Percentiles rank a stretch among this genome's conserved stretches.
These are phyloP conservation scores for Sparus aurata DNA, from an alignment of 2,797 vertebrate species.

Conservation along the genomic window DNA sequence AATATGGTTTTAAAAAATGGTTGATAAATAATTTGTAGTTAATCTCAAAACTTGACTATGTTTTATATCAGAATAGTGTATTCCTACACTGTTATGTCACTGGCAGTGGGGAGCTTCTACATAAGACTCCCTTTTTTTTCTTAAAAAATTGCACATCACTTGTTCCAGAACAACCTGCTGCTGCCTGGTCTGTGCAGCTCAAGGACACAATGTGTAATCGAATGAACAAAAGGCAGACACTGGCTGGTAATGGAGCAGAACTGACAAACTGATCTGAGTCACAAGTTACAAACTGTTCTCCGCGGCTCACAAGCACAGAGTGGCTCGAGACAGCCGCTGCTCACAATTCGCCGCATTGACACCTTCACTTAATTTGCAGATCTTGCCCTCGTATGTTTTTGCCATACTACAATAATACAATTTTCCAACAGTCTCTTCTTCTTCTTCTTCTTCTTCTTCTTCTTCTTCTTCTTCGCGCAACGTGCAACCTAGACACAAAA, in stretches of 20 bases:
- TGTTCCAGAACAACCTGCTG: slow-evolving; percentile 20
- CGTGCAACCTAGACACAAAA: slow-evolving; percentile 5
- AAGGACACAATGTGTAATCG: slow-evolving; percentile 31
- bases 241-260: slow-evolving; percentile 37
- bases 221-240: slow-evolving; percentile 25
- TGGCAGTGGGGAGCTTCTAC: background rate
- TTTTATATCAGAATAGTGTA: background rate
- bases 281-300: slow-evolving; percentile 68
- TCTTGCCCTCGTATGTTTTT: background rate
- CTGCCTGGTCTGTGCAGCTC: slow-evolving; percentile 17
- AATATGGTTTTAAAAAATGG: no score
- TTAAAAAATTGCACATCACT: background rate
- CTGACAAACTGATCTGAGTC: slow-evolving; percentile 63
- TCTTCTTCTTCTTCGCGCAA: background rate
- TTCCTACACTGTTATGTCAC: background rate
- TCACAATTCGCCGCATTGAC: slow-evolving; percentile 24
- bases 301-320: slow-evolving; percentile 55
- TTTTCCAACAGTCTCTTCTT: background rate
- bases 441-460: no score
- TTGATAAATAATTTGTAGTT: no score
- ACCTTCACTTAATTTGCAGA: slow-evolving; percentile 22
- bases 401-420: background rate
- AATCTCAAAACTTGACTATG: no score
- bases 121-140: background rate
- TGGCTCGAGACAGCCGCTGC: slow-evolving; percentile 14